Base-by-base conservation (phyloP, 2,113 vertebrate genomes). In the Sander lucioperca region DNA sequence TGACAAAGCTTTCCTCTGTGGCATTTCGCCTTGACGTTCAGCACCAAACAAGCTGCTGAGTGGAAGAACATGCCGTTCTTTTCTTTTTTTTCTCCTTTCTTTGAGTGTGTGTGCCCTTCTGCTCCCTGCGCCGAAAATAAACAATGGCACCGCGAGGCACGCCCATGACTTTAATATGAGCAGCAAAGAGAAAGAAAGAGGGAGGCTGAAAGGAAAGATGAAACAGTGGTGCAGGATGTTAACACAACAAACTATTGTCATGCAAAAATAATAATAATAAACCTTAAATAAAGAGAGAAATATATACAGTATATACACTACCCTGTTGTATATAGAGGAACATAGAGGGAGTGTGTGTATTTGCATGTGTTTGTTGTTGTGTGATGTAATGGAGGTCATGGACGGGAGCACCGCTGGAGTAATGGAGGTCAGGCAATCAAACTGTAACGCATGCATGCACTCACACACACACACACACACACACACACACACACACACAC, bases 101-200 rank as follows among this genome's bases (percentile, higher is more conserved):
- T 23, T 64, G 65, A 70, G 56, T 78, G 51, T 68, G 43, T 73
- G 59, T 84, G 77, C 71, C 69, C 71, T 77, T 87, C 63, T 84
- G 78, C 65, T 84, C 73, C 73, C 53, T 74, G 54, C 30, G 53
- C 80, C 84, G 78, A 82, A 89, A 89, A 87, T 84, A 86, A 82
- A 74, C 58, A 66, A 48, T 64, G 59, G 18, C 39, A 73, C 39
- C 30, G 57, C 2, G 27, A 82, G 77, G 63, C 58, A 47, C 0
- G 9, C 72, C 74, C 74, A 77, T 78, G 79, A 76, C 85, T 80
- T 83, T 82, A 74, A 73, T 36, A 83, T 80, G 77, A 72, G 73
- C 54, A 43, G 33, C 66, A 50, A 70, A 61, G 39, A 75, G 77
- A 53, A 53, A 25, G 12, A 43, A 16, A 43, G n/a, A 85, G 15